A percentile compares a stretch with the other conserved stretches of the same genome.
Evolutionary conservation across 2,113 vertebrate genomes (phyloP).

Genomic region (Talpa occidentalis): DNA sequence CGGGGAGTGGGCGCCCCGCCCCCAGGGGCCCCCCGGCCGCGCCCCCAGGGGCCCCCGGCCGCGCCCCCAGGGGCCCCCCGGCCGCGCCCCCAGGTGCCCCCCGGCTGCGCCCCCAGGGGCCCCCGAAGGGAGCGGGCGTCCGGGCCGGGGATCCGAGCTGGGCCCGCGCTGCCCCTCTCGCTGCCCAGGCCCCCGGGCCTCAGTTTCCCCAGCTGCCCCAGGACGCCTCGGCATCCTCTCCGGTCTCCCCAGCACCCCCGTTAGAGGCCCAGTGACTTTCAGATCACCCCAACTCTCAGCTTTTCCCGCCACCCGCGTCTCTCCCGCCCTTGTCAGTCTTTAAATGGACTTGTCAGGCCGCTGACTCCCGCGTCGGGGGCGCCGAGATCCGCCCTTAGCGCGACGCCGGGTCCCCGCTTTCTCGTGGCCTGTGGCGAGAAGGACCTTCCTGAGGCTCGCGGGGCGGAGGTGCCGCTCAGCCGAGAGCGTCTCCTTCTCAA

Average conservation of each 20-base stretch:
- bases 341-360: too few species aligned
- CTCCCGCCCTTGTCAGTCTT: too few species aligned
- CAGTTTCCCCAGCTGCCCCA: neutral
- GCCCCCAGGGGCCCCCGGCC: neutral
- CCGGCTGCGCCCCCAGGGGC: too few species aligned
- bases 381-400: too few species aligned
- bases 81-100: too few species aligned
- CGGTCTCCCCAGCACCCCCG: rapidly evolving
- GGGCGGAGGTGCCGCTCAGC: neutral
- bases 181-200: neutral
- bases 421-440: neutral
- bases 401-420: too few species aligned
- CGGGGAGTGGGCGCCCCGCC: rapidly evolving
- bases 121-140: neutral
- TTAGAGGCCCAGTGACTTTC: neutral
- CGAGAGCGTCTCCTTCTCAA: neutral
- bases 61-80: neutral
- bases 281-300: neutral
- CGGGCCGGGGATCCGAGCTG: neutral
- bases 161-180: too few species aligned
- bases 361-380: too few species aligned
- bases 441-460: neutral
- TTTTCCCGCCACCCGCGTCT: rapidly evolving
- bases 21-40: neutral
- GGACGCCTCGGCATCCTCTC: too few species aligned